These are phyloP conservation scores for Pithys albifrons DNA, from an alignment of 2,113 vertebrate species.

Conservation along the genomic window DNA sequence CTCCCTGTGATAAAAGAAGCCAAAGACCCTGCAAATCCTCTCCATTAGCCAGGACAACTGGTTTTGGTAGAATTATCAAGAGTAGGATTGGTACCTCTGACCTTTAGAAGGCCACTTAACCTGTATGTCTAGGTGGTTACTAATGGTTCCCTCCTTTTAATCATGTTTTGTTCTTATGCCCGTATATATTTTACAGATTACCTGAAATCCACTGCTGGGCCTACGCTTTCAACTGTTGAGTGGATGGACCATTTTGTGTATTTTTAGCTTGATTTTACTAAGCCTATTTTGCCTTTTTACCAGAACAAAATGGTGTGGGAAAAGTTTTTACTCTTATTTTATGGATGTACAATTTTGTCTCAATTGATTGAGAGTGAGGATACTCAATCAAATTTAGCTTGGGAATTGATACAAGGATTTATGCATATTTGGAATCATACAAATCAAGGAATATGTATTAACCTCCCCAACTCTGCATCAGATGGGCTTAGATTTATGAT, in stretches of 20 bases:
- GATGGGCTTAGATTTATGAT: conserved; percentile 20
- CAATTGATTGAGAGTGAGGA: background rate
- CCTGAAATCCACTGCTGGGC: background rate
- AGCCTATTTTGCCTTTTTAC: background rate
- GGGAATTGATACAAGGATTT: conserved; percentile 31
- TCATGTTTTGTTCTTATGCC: background rate
- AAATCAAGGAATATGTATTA: conserved; percentile 9
- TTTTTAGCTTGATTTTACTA: background rate
- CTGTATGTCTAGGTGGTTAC: background rate
- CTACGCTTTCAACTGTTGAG: background rate
- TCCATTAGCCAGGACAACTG: background rate
- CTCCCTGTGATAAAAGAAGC: background rate
- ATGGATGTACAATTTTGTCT: background rate
- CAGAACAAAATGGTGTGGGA: background rate
- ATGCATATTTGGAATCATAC: conserved; percentile 25
- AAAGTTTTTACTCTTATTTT: background rate
- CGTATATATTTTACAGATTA: background rate
- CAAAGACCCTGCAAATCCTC: background rate
- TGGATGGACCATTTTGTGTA: background rate
- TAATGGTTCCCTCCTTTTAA: background rate
- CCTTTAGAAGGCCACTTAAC: background rate
- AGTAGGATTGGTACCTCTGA: background rate
- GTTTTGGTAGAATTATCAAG: background rate
- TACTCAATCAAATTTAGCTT: background rate
- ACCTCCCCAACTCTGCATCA: background rate